phyloP scores from a whole-genome alignment of 2,797 vertebrate genomes.

The Poeciliopsis infans region DNA sequence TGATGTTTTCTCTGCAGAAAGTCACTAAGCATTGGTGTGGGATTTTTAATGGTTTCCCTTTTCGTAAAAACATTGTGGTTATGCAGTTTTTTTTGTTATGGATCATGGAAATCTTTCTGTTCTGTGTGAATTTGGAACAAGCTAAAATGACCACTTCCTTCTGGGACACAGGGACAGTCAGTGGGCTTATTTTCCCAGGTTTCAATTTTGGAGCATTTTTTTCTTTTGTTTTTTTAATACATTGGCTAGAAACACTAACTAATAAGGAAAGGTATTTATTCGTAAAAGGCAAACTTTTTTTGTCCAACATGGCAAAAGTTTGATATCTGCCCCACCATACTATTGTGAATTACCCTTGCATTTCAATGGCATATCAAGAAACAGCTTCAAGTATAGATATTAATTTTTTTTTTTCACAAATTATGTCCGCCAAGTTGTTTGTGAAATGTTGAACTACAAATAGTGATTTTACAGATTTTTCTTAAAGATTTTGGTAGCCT shows the following conservation, averaged over 20 bases:
- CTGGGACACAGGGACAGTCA: conserved; percentile 16
- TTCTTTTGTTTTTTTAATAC: conserved; percentile 24
- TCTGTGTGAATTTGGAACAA: conserved; percentile 26
- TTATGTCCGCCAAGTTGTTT: background rate
- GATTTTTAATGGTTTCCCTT: conserved; percentile 6
- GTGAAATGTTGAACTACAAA: background rate
- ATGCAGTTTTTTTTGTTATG: conserved; percentile 32
- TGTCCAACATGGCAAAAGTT: background rate
- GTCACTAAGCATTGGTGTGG: conserved; percentile 31
- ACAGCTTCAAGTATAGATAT: background rate
- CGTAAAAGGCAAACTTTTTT: background rate
- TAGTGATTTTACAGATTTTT: background rate
- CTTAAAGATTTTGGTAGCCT: background rate
- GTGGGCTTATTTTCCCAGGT: conserved; percentile 29
- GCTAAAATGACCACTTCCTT: conserved; percentile 46
- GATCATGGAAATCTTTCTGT: conserved; percentile 45
- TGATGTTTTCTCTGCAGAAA: conserved; percentile 14
- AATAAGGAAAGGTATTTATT: conserved; percentile 18
- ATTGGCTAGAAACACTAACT: conserved; percentile 24
- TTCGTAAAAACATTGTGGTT: conserved; percentile 44
- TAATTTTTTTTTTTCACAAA: background rate
- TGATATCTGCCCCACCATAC: background rate
- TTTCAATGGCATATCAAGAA: background rate
- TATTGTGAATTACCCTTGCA: background rate
- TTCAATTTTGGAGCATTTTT: conserved; percentile 17